Evolutionary conservation across 2,888 invertebrate genomes (phyloP), one percentile per base, ranked within the genome.

Genomic region (Pachydiplax longipennis): DNA sequence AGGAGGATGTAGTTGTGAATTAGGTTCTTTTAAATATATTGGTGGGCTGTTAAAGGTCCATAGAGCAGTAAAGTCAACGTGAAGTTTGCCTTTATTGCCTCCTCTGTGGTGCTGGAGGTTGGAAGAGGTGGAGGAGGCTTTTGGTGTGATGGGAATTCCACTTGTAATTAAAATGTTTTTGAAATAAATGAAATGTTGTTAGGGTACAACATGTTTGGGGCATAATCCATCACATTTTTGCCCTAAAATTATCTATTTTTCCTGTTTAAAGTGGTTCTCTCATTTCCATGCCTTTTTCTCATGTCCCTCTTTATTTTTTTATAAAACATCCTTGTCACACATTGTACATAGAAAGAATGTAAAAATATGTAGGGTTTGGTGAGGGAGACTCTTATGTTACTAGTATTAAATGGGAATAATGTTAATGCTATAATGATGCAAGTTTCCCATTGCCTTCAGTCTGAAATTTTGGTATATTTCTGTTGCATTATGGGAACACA

Each of bases 91-190:
- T 65, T 87, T 65, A 87, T 37, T 87, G 87, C 87, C 87, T 87
- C 87, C 87, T 65, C 87, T 87, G 87, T 87, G 87, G 87, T 87
- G 87, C 87, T 87, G 87, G 87, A 87, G 87, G 87, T 87, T 87
- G 87, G 87, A 87, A 61, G 87, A 87, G 87, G 87, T 87, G 87
- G 87, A 87, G 87, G 87, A 87, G 87, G 87, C 87, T 87, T 61
- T 87, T 87, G 87, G 87, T 87, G 58, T 87, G 87, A 87, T 87
- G 87, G 61, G 87, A 87, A 87, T 87, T 87, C 87, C 87, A 87
- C 87, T 87, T 87, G 65, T 87, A 87, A 87, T 87, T 87, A 65
- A 61, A 87, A 58, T 61, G 61, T 61, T 87, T 87, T 58, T 87
- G 37, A 58, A 35, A 61, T 61, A 61, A 61, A 87, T 12, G 10